These are phyloP conservation scores for Ovis aries DNA, from an alignment of 2,113 vertebrate species.

Conservation along the genomic window ARS-UI_Ramb_v3.0 NC_056054.1:210299001-210299500, in stretches of 20 bases:
- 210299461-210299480: not conserved
- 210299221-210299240: not conserved
- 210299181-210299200: not conserved
- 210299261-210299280: not conserved
- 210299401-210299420: not conserved
- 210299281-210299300: not conserved
- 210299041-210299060: not conserved
- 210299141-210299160: not conserved
- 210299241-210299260: not conserved
- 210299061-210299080: not conserved
- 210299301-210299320: not conserved
- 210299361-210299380: not conserved
- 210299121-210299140: not conserved
- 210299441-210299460: not conserved
- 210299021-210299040: not conserved
- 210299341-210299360: not conserved
- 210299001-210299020: not conserved
- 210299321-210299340: not conserved
- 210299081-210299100: fast-evolving
- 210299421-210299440: not conserved
- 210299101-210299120: not conserved
- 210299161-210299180: not conserved
- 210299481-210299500: not conserved
- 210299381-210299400: not conserved
- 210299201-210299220: not conserved